A percentile compares a stretch with the other conserved stretches of the same genome.
These are phyloP conservation scores for Noctua janthina DNA, from an alignment of 2,888 invertebrate genomes.

Conservation along the genomic window DNA sequence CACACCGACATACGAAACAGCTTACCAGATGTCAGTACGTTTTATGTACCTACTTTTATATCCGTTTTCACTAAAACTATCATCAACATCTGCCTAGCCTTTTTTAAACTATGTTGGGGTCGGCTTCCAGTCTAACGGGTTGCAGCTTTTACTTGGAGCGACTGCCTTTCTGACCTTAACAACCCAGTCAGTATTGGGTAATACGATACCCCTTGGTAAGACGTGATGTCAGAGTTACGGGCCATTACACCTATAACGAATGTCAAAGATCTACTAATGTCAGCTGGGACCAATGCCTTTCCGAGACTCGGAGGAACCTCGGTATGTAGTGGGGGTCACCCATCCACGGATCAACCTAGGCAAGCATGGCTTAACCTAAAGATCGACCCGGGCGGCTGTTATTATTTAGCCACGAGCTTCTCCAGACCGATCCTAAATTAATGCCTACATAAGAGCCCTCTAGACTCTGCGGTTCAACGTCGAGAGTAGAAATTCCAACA, in stretches of 20 bases:
- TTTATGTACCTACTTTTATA: constrained; percentile 20
- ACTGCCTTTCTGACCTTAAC: not conserved
- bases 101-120: not conserved
- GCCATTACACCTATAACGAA: not conserved
- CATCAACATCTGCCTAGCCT: not conserved
- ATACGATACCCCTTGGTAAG: not conserved
- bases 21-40: constrained; percentile 24
- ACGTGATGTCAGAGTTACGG: not conserved
- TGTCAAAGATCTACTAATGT: not conserved
- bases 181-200: not conserved
- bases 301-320: not conserved
- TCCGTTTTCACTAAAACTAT: not conserved
- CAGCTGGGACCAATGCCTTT: not conserved
- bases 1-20: constrained; percentile 18
- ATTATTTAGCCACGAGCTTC: not conserved
- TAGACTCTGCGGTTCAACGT: not conserved
- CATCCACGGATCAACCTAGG: not conserved
- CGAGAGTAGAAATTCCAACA: not conserved
- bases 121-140: not conserved
- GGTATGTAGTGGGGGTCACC: not conserved
- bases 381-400: not conserved
- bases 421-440: not conserved
- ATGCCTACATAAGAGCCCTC: not conserved
- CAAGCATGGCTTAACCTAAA: not conserved
- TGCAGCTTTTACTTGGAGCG: not conserved